Conservation (phyloP, 2,113 vertebrate genomes). For the Sapayoa aenigma region DNA sequence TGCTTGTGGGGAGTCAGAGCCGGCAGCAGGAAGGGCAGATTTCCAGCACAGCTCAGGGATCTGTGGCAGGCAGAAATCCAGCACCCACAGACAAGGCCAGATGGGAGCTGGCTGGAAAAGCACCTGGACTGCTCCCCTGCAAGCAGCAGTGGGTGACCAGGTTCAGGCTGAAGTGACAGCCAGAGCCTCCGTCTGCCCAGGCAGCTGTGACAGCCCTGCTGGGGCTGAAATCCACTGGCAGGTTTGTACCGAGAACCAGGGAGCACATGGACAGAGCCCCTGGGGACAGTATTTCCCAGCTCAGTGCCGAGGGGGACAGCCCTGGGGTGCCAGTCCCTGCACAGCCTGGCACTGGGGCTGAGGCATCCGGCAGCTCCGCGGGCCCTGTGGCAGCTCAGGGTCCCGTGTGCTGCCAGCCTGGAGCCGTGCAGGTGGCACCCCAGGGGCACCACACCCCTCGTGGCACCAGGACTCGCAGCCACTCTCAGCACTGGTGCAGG, state of each 20-base stretch:
- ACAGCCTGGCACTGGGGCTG: not conserved
- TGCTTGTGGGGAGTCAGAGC: not conserved
- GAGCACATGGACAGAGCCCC: not conserved
- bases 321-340: not conserved
- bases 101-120: not conserved
- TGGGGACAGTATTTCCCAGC: not conserved
- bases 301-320: too few species aligned
- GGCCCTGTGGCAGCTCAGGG: too few species aligned
- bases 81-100: not conserved
- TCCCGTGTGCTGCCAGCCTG: not conserved
- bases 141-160: not conserved
- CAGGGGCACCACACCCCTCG: accelerated
- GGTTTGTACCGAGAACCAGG: not conserved
- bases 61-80: not conserved
- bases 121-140: not conserved
- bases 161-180: not conserved
- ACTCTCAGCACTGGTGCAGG: not conserved
- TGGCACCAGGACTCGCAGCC: not conserved
- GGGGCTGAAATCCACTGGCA: not conserved
- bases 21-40: not conserved
- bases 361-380: not conserved
- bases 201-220: not conserved
- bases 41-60: slow-evolving; percentile 2
- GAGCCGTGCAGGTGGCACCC: not conserved
- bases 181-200: not conserved